These are phyloP conservation scores for Acronicta aceris DNA, from an alignment of 2,888 invertebrate genomes.

Conservation along the genomic window DNA sequence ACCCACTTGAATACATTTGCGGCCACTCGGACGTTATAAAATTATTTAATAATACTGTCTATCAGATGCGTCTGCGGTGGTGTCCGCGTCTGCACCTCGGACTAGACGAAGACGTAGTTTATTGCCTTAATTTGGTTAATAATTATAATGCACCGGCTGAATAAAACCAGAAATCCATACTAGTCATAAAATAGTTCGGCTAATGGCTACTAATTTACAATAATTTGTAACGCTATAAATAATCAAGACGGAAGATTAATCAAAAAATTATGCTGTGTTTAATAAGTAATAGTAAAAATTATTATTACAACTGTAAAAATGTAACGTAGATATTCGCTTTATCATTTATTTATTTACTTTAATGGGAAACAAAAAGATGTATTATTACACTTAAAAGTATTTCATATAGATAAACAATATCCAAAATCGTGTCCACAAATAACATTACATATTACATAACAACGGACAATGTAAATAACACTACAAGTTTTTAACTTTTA, in stretches of 20 bases:
- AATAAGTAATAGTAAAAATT: too few relatives aligned
- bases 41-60: constrained; percentile 67
- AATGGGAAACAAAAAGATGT: too few relatives aligned
- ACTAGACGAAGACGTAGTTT: constrained; percentile 29
- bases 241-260: not conserved
- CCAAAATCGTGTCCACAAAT: too few relatives aligned
- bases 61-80: constrained; percentile 56
- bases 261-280: too few relatives aligned
- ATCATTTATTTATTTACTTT: too few relatives aligned
- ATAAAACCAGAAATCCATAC: constrained; percentile 3
- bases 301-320: too few relatives aligned
- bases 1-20: constrained; percentile 77
- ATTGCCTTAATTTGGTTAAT: constrained; percentile 38
- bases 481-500: too few relatives aligned
- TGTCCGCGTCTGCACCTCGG: constrained; percentile 46
- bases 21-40: constrained; percentile 61
- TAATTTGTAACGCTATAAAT: not conserved
- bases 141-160: constrained; percentile 37
- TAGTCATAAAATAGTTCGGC: not conserved
- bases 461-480: too few relatives aligned
- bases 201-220: not conserved
- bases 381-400: too few relatives aligned
- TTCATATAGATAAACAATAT: too few relatives aligned
- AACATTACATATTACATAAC: too few relatives aligned
- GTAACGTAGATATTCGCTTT: too few relatives aligned